Evolutionary conservation across 2,888 invertebrate genomes (phyloP).

Genomic region (Campopleginae sp.): DNA sequence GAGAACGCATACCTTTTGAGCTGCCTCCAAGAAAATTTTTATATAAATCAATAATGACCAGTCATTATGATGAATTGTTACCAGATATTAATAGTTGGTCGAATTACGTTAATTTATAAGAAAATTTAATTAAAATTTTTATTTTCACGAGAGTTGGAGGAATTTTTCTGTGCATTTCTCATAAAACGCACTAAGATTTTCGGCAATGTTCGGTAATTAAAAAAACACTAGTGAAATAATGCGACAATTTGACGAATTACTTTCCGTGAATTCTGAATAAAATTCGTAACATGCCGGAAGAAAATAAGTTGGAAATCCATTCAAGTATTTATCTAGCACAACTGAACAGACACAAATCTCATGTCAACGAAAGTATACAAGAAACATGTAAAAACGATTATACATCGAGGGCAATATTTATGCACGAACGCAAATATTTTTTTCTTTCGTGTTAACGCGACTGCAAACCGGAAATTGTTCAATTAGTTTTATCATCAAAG

Average conservation of each 20-base stretch:
- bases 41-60: background rate
- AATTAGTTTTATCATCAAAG: background rate
- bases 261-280: background rate
- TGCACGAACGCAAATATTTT: background rate
- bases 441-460: background rate
- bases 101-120: background rate
- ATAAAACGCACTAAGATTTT: background rate
- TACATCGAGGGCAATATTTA: background rate
- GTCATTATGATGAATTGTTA: background rate
- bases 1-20: background rate
- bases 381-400: background rate
- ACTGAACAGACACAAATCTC: background rate
- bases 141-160: no score
- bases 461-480: background rate
- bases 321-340: background rate
- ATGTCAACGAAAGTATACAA: background rate
- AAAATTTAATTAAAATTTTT: background rate
- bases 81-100: background rate
- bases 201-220: background rate
- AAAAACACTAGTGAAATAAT: background rate
- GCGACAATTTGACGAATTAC: background rate
- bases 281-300: slow-evolving; percentile 1
- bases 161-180: no score
- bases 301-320: background rate
- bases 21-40: background rate